These are phyloP conservation scores for Stegana nigrithorax DNA, from an alignment of 2,888 invertebrate genomes.

Conservation along the genomic window DNA sequence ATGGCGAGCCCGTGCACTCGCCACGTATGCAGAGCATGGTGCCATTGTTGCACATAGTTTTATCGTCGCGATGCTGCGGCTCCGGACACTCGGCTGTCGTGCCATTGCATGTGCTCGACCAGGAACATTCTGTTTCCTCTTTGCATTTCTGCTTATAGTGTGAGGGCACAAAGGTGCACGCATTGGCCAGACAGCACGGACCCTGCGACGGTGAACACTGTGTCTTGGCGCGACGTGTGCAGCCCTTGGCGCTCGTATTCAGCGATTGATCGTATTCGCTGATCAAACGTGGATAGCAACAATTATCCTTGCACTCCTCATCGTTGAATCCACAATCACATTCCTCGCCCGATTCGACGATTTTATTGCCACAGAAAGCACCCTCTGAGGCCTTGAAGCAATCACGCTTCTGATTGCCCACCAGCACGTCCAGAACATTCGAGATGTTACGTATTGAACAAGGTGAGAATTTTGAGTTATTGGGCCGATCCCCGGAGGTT, in stretches of 20 bases:
- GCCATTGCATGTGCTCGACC: constrained; percentile 88
- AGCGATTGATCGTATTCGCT: constrained; percentile 76
- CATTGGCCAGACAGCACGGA: constrained; percentile 88
- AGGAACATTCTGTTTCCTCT: constrained; percentile 89
- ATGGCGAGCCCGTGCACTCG: constrained; percentile 95
- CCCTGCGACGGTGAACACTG: constrained; percentile 95
- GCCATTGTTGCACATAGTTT: constrained; percentile 96
- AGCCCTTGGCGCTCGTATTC: constrained; percentile 82
- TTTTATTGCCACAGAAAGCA: constrained; percentile 99
- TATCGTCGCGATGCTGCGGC: constrained; percentile 84
- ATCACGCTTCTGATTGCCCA: constrained; percentile 90
- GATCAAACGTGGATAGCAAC: constrained; percentile 90
- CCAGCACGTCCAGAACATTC: constrained; percentile 90
- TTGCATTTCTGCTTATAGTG: constrained; percentile 79
- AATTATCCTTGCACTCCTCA: constrained; percentile 90
- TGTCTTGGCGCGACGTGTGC: constrained; percentile 80
- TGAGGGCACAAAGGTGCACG: constrained; percentile 81
- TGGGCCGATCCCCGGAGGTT: constrained; percentile 96
- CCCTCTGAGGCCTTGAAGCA: constrained; percentile 93
- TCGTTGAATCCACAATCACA: constrained; percentile 97
- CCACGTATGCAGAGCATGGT: constrained; percentile 88
- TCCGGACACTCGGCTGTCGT: constrained; percentile 87
- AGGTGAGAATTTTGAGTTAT: constrained; percentile 96
- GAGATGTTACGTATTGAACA: constrained; percentile 97
- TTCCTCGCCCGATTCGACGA: constrained; percentile 97